Evolutionary conservation across 1,140 invertebrate species (phyloP), one percentile per base, ranked within the genome.

Genomic region (Aphaenogaster rudis): DNA sequence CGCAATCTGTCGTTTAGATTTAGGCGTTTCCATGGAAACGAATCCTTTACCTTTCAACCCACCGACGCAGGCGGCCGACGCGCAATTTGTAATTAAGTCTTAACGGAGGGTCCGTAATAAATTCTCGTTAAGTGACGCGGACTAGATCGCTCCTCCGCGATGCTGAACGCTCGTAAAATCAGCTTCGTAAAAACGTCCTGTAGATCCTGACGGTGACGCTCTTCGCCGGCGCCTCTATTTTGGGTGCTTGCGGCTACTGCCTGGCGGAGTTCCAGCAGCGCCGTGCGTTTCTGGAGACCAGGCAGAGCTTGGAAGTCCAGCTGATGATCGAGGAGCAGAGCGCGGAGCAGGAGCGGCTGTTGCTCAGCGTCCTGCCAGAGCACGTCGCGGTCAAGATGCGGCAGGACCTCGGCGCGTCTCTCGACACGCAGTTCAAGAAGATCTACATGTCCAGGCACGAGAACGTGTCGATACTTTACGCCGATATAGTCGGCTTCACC

Each of bases 381-480:
- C 98, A 99, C 95, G 98, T 99, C 64, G 99, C 98, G 0, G 98
- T 98, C 28, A 98, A 98, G 95, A 99, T 99, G 98, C 96, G 98
- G 6, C 97, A 99, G 94, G 98, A 99, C 94, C 95, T 99, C 82
- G 98, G 98, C 15, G 97, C 97, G 21, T 98, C 98, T 4, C 97
- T 98, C 79, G 98, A 98, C 82, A 97, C 97, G 5, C 98, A 99
- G 94, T 99, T 99, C 94, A 99, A 99, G 95, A 99, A 99, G 95
- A 99, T 99, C 92, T 99, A 99, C 94, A 99, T 99, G 98, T 98
- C 98, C 86, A 96, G 99, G 21, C 98, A 99, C 94, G 99, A 99
- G 95, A 99, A 99, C 95, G 98, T 99, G 88, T 99, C 98, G 97
- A 98, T 98, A 93, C 96, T 98, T 59, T 98, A 98, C 94, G 98